Conservation (phyloP, 1,140 invertebrate species). For the Lasioglossum baleicum region DNA sequence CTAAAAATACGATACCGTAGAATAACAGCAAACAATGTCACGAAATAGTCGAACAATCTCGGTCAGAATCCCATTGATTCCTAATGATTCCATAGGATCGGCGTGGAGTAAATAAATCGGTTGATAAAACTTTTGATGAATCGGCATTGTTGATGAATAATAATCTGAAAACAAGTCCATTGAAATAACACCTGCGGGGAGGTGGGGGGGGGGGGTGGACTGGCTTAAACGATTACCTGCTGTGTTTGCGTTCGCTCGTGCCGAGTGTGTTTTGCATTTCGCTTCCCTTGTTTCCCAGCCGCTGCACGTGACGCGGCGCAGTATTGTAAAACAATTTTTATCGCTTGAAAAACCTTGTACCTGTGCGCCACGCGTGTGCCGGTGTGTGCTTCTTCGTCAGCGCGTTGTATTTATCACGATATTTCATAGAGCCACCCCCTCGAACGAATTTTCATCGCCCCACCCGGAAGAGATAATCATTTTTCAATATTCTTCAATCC, state of each 20-base stretch:
- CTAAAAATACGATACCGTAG: too few species aligned
- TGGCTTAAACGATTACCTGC: constrained; percentile 23
- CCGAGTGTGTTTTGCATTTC: constrained; percentile 34
- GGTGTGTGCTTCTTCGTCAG: background rate
- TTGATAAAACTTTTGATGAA: background rate
- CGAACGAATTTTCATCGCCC: background rate
- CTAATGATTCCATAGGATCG: background rate
- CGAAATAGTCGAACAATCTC: too few species aligned
- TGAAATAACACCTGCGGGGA: constrained; percentile 12
- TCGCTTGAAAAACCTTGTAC: constrained; percentile 12
- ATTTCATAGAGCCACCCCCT: background rate
- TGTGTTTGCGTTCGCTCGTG: background rate
- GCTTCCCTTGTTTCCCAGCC: constrained; percentile 33
- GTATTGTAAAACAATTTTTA: constrained; percentile 46
- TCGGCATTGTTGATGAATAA: background rate
- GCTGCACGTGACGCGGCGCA: constrained; percentile 26
- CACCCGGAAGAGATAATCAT: background rate
- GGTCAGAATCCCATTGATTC: too few species aligned
- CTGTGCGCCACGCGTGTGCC: background rate
- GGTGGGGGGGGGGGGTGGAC: too few species aligned
- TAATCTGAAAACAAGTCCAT: constrained; percentile 13
- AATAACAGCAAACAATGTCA: too few species aligned
- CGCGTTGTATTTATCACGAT: constrained; percentile 9
- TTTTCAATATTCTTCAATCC: background rate
- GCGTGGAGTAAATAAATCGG: background rate